A percentile compares a stretch with the other conserved stretches of the same genome.
These are phyloP conservation scores for Polyploca ridens DNA, from an alignment of 2,888 invertebrate species.

Conservation along the genomic window DNA sequence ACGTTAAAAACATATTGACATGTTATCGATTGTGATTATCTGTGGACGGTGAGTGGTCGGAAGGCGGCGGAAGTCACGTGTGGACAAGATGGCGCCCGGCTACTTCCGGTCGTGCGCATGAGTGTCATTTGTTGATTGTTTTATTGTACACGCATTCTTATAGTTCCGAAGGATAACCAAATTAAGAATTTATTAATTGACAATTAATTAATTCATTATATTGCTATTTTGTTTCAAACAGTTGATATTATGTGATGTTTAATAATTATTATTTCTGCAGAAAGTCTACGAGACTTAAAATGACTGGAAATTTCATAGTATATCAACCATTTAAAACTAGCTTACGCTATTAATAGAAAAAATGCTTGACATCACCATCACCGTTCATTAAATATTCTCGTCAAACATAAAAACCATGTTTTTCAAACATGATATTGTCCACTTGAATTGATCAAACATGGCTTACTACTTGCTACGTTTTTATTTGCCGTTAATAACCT, in stretches of 20 bases:
- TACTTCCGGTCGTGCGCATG: conserved; percentile 45
- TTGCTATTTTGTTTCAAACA: no score
- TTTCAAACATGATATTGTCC: not conserved
- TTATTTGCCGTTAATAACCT: not conserved
- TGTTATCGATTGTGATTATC: conserved; percentile 9
- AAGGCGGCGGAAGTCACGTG: conserved; percentile 57
- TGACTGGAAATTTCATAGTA: no score
- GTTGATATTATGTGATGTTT: no score
- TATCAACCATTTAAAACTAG: no score
- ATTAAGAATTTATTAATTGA: no score
- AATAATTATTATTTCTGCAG: no score
- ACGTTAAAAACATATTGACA: conserved; percentile 19
- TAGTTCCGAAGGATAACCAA: not conserved
- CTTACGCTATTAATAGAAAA: not conserved
- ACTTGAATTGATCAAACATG: not conserved
- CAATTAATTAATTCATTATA: no score
- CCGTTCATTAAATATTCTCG: not conserved
- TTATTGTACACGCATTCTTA: not conserved
- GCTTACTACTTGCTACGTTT: not conserved
- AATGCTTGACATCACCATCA: not conserved
- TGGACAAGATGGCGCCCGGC: conserved; percentile 47
- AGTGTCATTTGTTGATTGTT: conserved; percentile 23
- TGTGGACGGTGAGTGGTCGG: conserved; percentile 25
- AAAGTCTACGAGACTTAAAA: no score
- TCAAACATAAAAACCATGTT: not conserved